Percentiles rank a stretch among this genome's conserved stretches.
phyloP scores from a whole-genome alignment of 2,797 vertebrate genomes.

The Pseudocheirus occidentalis region DNA sequence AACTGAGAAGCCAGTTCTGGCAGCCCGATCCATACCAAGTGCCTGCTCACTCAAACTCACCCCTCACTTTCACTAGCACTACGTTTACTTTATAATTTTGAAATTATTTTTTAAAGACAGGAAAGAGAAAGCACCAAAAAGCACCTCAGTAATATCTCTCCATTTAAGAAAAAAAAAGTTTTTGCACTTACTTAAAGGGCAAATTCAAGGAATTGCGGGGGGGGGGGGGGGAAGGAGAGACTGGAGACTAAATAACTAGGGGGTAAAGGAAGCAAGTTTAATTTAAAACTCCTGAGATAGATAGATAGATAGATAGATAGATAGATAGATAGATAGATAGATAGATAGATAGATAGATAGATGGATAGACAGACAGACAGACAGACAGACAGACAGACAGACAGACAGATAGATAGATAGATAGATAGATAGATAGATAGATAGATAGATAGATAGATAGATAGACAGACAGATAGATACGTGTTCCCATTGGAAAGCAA shows the following conservation, averaged over 20 bases:
- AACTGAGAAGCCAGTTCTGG: background rate
- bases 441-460: background rate
- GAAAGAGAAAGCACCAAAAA: constrained; percentile 78
- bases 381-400: background rate
- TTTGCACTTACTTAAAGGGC: constrained; percentile 74
- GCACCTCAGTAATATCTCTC: constrained; percentile 73
- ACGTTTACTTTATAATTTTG: constrained; percentile 79
- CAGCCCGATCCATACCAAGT: constrained; percentile 50
- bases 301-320: constrained; percentile 1
- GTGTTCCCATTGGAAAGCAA: background rate
- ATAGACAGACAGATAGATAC: background rate
- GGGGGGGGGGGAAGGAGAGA: constrained; percentile 31
- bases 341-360: background rate
- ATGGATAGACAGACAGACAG: constrained; percentile 54
- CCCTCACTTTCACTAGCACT: constrained; percentile 74
- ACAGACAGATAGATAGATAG: background rate
- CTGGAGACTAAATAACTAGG: constrained; percentile 52
- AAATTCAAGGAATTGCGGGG: constrained; percentile 52
- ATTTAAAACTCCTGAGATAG: constrained; percentile 76
- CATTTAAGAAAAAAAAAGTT: constrained; percentile 43
- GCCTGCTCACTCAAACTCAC: constrained; percentile 62
- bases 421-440: background rate
- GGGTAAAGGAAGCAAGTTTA: constrained; percentile 68
- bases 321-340: background rate
- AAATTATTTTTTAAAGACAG: constrained; percentile 73